Conservation (phyloP, 1,140 invertebrate genomes). For the Drosophila busckii region DNA sequence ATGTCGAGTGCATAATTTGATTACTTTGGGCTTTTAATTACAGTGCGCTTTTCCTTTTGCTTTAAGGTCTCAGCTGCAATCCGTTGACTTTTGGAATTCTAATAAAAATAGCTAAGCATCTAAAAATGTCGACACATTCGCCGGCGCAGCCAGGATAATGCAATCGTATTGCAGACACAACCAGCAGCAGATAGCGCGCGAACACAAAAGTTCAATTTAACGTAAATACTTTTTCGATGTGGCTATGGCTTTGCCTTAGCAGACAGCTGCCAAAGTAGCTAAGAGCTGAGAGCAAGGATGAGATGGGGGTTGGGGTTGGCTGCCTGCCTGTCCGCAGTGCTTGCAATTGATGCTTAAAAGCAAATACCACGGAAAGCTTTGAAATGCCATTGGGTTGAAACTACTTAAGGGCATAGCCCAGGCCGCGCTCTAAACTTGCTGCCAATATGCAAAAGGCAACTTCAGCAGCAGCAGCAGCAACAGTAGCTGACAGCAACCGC, state of each 20-base stretch:
- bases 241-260: slow-evolving; percentile 10
- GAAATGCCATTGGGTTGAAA: slow-evolving; percentile 46
- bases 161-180: slow-evolving; percentile 5
- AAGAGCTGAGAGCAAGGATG: no score
- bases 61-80: slow-evolving; percentile 24
- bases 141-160: slow-evolving; percentile 2
- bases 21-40: slow-evolving; percentile 45
- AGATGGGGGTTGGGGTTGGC: no score
- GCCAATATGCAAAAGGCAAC: slow-evolving; percentile 14
- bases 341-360: slow-evolving; percentile 43
- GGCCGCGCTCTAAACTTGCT: slow-evolving; percentile 8
- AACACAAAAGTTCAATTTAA: slow-evolving; percentile 66
- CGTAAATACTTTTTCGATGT: slow-evolving; percentile 62
- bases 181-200: slow-evolving; percentile 21
- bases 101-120: slow-evolving; percentile 58
- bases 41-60: no score
- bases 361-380: slow-evolving; percentile 28
- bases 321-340: no score
- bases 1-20: slow-evolving; percentile 30
- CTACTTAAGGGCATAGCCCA: slow-evolving; percentile 49
- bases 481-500: slow-evolving; percentile 26
- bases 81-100: slow-evolving; percentile 40
- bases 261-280: slow-evolving; percentile 53
- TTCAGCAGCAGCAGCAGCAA: slow-evolving; percentile 31
- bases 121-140: slow-evolving; percentile 47